Percentiles rank a stretch among this genome's conserved stretches.
phyloP scores from a whole-genome alignment of 2,797 vertebrate genomes.

The Sciaenops ocellatus region DNA sequence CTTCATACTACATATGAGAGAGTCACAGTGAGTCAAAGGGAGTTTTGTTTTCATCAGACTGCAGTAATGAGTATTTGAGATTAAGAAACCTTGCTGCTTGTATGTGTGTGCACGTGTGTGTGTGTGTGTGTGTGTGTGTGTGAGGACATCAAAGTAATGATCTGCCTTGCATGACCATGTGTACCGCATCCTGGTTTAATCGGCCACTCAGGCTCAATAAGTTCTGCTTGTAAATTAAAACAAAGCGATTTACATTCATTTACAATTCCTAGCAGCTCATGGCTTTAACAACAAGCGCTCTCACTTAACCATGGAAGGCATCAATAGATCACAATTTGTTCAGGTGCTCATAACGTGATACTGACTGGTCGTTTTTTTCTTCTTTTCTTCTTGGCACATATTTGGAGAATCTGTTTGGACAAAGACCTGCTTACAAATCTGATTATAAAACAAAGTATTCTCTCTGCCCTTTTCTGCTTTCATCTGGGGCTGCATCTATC shows the following conservation, averaged over 20 bases:
- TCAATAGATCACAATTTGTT: slow-evolving; percentile 67
- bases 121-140: slow-evolving; percentile 26
- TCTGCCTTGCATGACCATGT: slow-evolving; percentile 43
- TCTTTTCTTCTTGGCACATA: slow-evolving; percentile 15
- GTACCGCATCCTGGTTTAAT: slow-evolving; percentile 50
- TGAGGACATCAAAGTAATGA: slow-evolving; percentile 49
- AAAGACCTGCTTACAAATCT: slow-evolving; percentile 37
- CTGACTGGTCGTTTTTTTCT: slow-evolving; percentile 11
- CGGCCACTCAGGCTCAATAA: slow-evolving; percentile 48
- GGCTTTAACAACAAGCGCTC: slow-evolving; percentile 50
- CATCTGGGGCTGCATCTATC: neutral
- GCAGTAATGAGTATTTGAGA: slow-evolving; percentile 36
- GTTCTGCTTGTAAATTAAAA: slow-evolving; percentile 66
- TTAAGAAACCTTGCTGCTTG: slow-evolving; percentile 18
- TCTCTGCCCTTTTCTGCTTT: neutral
- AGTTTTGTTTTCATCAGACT: slow-evolving; percentile 38
- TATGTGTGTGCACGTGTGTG: neutral
- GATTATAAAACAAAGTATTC: slow-evolving; percentile 5
- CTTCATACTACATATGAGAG: slow-evolving; percentile 34
- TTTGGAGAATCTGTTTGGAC: slow-evolving; percentile 37
- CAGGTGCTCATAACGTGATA: slow-evolving; percentile 42
- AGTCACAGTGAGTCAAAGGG: slow-evolving; percentile 23
- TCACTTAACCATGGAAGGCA: slow-evolving; percentile 45
- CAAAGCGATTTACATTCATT: slow-evolving; percentile 70
- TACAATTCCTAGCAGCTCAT: slow-evolving; percentile 49